A percentile compares a stretch with the other conserved stretches of the same genome.
phyloP scores from a whole-genome alignment of 2,113 vertebrate species.

The Megaleporinus macrocephalus region DNA sequence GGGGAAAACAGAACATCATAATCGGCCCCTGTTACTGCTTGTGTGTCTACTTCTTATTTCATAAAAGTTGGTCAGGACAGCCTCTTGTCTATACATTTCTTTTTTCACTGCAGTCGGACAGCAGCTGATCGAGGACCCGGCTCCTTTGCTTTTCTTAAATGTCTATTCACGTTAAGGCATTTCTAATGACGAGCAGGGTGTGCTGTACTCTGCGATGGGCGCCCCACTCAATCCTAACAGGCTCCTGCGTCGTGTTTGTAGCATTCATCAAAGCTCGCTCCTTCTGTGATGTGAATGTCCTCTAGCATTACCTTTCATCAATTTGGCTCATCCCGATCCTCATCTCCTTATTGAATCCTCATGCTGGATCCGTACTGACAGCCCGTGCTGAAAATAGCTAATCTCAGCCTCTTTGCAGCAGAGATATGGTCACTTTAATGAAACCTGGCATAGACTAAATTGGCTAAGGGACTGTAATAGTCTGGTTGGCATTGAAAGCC shows the following conservation, averaged over 20 bases:
- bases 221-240: constrained; percentile 12
- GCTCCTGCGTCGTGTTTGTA: constrained; percentile 24
- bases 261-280: constrained; percentile 20
- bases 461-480: constrained; percentile 39
- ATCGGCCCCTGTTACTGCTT: too few relatives aligned
- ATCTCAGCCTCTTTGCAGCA: constrained; percentile 20
- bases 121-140: neutral
- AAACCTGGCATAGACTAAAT: constrained; percentile 36
- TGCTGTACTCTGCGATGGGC: constrained; percentile 23
- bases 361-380: neutral
- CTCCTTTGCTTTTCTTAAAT: constrained; percentile 31
- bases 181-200: constrained; percentile 17
- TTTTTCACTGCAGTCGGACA: neutral
- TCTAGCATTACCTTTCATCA: constrained; percentile 40
- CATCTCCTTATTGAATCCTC: constrained; percentile 31
- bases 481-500: constrained; percentile 33
- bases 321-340: constrained; percentile 23
- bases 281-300: constrained; percentile 25
- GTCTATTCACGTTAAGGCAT: constrained; percentile 12
- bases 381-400: constrained; percentile 28
- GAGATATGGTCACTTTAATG: constrained; percentile 48
- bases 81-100: neutral
- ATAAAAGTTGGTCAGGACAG: neutral
- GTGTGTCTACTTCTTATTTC: neutral
- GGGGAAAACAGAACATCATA: too few relatives aligned